Conservation (phyloP, 1,140 invertebrate genomes). For the Rhyacophila brunnea region DNA sequence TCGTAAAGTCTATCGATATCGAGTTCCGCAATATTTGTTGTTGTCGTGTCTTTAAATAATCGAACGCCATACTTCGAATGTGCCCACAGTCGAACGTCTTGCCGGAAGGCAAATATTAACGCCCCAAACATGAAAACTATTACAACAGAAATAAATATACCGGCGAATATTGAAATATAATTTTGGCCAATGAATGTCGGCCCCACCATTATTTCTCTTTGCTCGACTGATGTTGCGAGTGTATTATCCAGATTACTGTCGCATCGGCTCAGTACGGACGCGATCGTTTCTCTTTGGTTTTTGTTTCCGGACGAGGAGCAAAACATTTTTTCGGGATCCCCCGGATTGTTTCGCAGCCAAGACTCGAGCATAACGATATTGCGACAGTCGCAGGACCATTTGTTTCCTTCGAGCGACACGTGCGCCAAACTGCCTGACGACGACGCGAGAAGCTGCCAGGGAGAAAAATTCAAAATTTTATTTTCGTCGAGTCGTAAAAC, state of each 20-base stretch:
- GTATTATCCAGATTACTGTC: slow-evolving; percentile 61
- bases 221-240: slow-evolving; percentile 61
- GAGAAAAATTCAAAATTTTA: slow-evolving; percentile 71
- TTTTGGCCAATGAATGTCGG: slow-evolving; percentile 52
- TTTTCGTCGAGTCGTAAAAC: slow-evolving; percentile 79
- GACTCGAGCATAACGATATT: slow-evolving; percentile 62
- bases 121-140: slow-evolving; percentile 67
- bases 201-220: slow-evolving; percentile 58
- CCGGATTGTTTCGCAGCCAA: slow-evolving; percentile 63
- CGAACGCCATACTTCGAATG: slow-evolving; percentile 72
- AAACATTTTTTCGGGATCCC: slow-evolving; percentile 61
- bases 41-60: slow-evolving; percentile 61
- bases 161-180: slow-evolving; percentile 72
- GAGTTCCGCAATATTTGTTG: slow-evolving; percentile 54
- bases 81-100: slow-evolving; percentile 72
- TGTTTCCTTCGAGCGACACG: slow-evolving; percentile 67
- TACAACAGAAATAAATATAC: slow-evolving; percentile 70
- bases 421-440: slow-evolving; percentile 57
- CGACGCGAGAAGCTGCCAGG: slow-evolving; percentile 65
- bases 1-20: slow-evolving; percentile 79
- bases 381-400: slow-evolving; percentile 72
- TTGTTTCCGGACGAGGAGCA: slow-evolving; percentile 55
- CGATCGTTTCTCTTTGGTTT: slow-evolving; percentile 56
- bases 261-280: slow-evolving; percentile 62
- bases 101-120: slow-evolving; percentile 72